Evolutionary conservation across 2,797 vertebrate genomes (phyloP).

Genomic region (Chiloscyllium punctatum): DNA sequence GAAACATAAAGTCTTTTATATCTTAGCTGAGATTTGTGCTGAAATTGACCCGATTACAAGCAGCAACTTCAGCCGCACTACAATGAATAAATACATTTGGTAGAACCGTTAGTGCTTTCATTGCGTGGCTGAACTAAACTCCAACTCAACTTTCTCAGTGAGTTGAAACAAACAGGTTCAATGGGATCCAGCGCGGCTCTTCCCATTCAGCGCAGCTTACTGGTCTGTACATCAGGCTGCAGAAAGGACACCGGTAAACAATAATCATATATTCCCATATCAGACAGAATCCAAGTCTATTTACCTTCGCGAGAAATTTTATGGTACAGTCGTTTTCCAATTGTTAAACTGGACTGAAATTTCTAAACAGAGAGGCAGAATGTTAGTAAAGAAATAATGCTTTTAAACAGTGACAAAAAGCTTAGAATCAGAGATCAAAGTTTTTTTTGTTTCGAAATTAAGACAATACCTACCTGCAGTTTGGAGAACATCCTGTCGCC

Average conservation of each 20-base stretch:
- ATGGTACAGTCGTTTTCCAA: not conserved
- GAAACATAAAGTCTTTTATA: not conserved
- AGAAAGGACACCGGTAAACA: not conserved
- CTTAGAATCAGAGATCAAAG: not conserved
- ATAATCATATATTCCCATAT: not conserved
- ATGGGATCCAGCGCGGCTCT: not conserved
- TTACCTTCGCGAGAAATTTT: constrained; percentile 17
- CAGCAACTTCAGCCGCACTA: not conserved
- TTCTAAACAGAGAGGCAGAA: not conserved
- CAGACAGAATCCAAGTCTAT: not conserved
- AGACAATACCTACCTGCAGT: not conserved
- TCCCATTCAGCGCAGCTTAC: no score
- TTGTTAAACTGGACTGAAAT: not conserved
- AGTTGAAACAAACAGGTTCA: not conserved
- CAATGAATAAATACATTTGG: not conserved
- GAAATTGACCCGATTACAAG: not conserved
- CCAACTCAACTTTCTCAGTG: not conserved
- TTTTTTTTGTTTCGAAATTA: not conserved
- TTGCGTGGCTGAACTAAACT: not conserved
- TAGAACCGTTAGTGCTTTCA: no score
- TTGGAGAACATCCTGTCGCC: not conserved
- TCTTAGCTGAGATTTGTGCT: not conserved
- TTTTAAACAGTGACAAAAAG: not conserved
- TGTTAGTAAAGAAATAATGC: not conserved
- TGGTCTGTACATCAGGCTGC: no score